Conservation (phyloP, 37 sponge, comb jelly and placozoan genomes). For the Tethya wilhelma region DNA sequence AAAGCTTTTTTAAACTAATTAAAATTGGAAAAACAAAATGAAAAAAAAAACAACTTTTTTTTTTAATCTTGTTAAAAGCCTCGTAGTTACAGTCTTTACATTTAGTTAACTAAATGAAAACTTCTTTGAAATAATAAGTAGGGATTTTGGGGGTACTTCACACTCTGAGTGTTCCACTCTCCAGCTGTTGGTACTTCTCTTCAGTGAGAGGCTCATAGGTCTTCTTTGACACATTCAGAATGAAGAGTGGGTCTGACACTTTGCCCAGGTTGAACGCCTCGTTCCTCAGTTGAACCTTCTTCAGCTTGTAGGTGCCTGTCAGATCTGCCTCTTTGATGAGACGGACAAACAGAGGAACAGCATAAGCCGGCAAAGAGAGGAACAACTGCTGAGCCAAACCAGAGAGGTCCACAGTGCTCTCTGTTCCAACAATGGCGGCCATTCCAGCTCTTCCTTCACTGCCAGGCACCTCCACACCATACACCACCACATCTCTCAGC, state of each 20-base stretch:
- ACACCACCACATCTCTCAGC: conserved; percentile 75
- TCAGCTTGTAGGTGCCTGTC: conserved; percentile 83
- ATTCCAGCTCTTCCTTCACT: conserved; percentile 90
- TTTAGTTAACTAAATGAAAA: too few relatives aligned
- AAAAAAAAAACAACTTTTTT: too few relatives aligned
- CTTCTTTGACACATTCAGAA: conserved; percentile 54
- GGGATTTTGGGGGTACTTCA: too few relatives aligned
- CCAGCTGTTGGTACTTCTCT: conserved; percentile 41
- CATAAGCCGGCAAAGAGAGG: conserved; percentile 74
- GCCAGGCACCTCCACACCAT: conserved; percentile 85
- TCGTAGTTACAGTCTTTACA: too few relatives aligned
- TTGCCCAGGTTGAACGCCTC: conserved; percentile 67
- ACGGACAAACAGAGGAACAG: conserved; percentile 88
- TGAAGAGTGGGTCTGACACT: conserved; percentile 80
- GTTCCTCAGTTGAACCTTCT: conserved; percentile 54
- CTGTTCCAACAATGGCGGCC: conserved; percentile 70
- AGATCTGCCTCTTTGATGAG: conserved; percentile 49
- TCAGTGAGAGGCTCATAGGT: conserved; percentile 70
- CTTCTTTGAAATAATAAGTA: too few relatives aligned
- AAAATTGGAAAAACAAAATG: too few relatives aligned
- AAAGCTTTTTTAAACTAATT: too few relatives aligned
- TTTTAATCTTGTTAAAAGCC: too few relatives aligned
- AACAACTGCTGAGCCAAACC: conserved; percentile 52
- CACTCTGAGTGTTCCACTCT: too few relatives aligned
- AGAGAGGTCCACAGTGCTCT: conserved; percentile 61